Evolutionary conservation across 2,888 invertebrate genomes (phyloP).

Genomic region (Toxonevra muliebris): DNA sequence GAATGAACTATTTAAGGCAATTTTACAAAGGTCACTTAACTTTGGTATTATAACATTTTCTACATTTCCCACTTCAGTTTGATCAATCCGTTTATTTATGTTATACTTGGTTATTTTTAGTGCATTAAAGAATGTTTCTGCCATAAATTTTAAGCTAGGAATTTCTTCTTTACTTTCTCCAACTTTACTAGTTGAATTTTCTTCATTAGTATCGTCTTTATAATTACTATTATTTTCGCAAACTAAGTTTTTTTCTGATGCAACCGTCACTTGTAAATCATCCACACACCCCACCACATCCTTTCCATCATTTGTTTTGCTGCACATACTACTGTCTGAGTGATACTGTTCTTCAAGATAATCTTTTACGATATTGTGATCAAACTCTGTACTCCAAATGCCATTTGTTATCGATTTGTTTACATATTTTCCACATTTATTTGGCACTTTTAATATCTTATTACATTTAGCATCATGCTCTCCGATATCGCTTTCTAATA

Average conservation of each 20-base stretch:
- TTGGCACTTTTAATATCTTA: background rate
- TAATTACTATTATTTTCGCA: background rate
- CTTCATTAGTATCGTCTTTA: too few relatives aligned
- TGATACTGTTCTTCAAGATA: too few relatives aligned
- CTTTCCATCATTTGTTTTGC: too few relatives aligned
- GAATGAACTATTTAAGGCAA: constrained; percentile 65
- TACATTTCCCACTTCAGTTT: background rate
- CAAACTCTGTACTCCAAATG: background rate
- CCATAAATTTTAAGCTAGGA: background rate
- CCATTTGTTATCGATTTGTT: background rate
- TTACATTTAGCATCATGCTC: constrained; percentile 16
- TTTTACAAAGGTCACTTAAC: constrained; percentile 66
- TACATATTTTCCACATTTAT: background rate
- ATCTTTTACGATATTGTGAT: too few relatives aligned
- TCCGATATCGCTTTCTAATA: constrained; percentile 48
- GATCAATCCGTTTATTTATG: background rate
- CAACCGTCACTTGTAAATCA: background rate
- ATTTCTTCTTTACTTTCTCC: background rate
- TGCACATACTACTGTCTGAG: too few relatives aligned
- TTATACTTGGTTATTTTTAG: background rate
- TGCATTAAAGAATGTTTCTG: background rate
- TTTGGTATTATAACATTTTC: constrained; percentile 56
- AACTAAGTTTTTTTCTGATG: background rate
- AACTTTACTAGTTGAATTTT: background rate
- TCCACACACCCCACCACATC: background rate